A percentile compares a stretch with the other conserved stretches of the same genome.
phyloP scores from a whole-genome alignment of 1,140 invertebrate species.

The Drosophila funebris region DNA sequence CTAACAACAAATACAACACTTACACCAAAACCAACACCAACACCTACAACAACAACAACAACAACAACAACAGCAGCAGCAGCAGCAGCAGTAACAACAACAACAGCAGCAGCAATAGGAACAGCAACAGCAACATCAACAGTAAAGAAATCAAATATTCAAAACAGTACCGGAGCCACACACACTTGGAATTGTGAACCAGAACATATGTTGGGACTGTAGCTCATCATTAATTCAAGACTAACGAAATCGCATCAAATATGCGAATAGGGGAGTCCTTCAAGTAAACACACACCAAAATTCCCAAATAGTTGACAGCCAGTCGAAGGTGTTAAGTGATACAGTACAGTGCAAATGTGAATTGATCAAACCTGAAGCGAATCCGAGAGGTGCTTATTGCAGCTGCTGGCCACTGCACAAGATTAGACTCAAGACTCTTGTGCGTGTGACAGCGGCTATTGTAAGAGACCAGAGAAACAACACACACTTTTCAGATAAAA shows the following conservation, averaged over 20 bases:
- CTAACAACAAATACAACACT: conserved; percentile 8
- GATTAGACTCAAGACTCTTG: conserved; percentile 95
- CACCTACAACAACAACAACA: conserved; percentile 20
- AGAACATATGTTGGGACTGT: conserved; percentile 49
- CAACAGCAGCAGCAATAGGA: background rate
- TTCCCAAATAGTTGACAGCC: background rate
- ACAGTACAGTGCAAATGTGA: conserved; percentile 1
- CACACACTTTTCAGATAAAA: conserved; percentile 2
- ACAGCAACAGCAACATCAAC: conserved; percentile 1
- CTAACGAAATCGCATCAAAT: conserved; percentile 31
- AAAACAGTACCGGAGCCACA: conserved; percentile 44
- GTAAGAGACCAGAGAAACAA: conserved; percentile 87
- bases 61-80: background rate
- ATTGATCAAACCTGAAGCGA: background rate
- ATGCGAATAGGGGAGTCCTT: conserved; percentile 11
- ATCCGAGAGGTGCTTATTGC: conserved; percentile 88
- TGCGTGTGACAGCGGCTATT: conserved; percentile 98
- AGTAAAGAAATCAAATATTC: conserved; percentile 50
- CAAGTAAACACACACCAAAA: background rate
- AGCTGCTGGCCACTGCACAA: conserved; percentile 98
- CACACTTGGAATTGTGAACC: conserved; percentile 51
- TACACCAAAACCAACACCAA: background rate
- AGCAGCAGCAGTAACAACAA: background rate
- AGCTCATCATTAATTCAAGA: conserved; percentile 65
- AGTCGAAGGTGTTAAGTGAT: conserved; percentile 6